Evolutionary conservation across 2,113 vertebrate genomes (phyloP).

Genomic region (Lepidothrix coronata): DNA sequence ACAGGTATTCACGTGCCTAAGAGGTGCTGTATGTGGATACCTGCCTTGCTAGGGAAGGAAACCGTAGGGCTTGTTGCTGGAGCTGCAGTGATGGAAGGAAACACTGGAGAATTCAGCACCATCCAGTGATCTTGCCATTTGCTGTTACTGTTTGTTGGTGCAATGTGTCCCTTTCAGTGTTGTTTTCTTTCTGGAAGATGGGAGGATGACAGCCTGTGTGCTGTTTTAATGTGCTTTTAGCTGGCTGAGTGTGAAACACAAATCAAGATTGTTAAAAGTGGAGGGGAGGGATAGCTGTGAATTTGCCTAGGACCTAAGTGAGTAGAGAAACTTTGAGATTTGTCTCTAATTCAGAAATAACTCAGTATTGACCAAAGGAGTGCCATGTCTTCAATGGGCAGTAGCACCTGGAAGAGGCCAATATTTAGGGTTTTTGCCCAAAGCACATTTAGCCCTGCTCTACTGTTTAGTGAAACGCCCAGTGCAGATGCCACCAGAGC

Average conservation of each 20-base stretch:
- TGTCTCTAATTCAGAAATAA: neutral
- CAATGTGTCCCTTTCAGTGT: neutral
- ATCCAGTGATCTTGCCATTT: neutral
- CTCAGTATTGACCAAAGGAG: neutral
- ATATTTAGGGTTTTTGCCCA: slow-evolving; percentile 58
- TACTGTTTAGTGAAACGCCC: slow-evolving; percentile 19
- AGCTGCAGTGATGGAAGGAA: neutral
- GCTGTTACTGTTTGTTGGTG: neutral
- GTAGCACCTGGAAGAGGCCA: slow-evolving; percentile 42
- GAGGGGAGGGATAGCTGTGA: neutral
- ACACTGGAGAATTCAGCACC: neutral
- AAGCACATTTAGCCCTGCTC: slow-evolving; percentile 57
- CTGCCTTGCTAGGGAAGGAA: neutral
- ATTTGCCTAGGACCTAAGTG: neutral
- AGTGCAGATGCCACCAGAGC: slow-evolving; percentile 50
- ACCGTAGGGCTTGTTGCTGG: neutral
- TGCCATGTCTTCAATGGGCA: neutral
- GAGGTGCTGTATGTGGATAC: fast-evolving
- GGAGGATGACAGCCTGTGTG: neutral
- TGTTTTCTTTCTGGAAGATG: neutral
- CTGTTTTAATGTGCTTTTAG: neutral
- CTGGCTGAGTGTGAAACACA: neutral
- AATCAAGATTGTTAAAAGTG: neutral
- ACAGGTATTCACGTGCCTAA: fast-evolving
- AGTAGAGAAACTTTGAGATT: neutral